phyloP scores from a whole-genome alignment of 2,888 invertebrate species.

The Pomacea canaliculata region DNA sequence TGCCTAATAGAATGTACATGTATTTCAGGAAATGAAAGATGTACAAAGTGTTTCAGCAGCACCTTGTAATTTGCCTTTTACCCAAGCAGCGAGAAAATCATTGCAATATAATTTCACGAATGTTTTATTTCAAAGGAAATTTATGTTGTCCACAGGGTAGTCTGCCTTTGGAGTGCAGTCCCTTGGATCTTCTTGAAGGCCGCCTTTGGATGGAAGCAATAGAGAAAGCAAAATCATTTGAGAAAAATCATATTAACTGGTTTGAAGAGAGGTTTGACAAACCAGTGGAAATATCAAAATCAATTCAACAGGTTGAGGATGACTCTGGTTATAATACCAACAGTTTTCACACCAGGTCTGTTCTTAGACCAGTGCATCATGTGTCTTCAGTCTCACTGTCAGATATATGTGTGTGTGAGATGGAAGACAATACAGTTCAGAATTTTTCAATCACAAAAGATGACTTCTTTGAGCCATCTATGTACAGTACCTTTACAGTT shows the following conservation, averaged over 20 bases:
- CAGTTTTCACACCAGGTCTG: too few species aligned
- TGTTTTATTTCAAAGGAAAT: neutral
- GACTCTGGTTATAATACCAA: neutral
- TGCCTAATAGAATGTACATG: too few species aligned
- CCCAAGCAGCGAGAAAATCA: too few species aligned
- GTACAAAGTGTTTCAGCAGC: too few species aligned
- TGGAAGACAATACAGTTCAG: neutral
- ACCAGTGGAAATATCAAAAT: neutral
- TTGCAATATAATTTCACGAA: too few species aligned
- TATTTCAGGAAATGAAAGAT: too few species aligned
- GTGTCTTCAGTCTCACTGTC: neutral
- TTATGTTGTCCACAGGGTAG: neutral
- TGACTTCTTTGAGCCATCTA: slow-evolving; percentile 16
- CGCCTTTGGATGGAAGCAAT: slow-evolving; percentile 15
- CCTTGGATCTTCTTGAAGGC: slow-evolving; percentile 10
- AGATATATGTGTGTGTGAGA: neutral
- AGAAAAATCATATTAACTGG: slow-evolving; percentile 1
- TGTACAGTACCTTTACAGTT: slow-evolving; percentile 12
- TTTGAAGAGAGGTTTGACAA: slow-evolving; percentile 20
- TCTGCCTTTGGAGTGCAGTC: slow-evolving; percentile 14
- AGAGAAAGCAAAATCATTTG: slow-evolving; percentile 7
- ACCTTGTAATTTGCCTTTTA: too few species aligned
- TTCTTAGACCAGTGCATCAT: neutral
- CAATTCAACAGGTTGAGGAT: too few species aligned
- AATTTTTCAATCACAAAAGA: neutral